Base-by-base conservation (phyloP, 2,888 invertebrate genomes). In the Andricus curvator region DNA sequence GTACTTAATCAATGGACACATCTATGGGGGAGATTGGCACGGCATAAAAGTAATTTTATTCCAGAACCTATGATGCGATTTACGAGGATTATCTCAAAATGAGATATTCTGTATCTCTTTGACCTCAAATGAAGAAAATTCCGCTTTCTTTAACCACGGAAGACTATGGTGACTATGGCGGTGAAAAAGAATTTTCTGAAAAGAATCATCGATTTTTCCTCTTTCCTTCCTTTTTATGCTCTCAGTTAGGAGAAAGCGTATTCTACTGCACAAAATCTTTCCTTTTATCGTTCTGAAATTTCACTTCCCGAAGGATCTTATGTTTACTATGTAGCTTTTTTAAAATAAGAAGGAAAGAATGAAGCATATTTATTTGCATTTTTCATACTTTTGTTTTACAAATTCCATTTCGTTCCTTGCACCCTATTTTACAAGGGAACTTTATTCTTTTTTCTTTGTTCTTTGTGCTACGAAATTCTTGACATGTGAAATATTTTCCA, bases 131-230 rank as follows among this genome's bases (percentile, higher is more conserved):
- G 29, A 13, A 51, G 51, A 48, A 29, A 62, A 33, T 25, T 51
- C 9, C 11, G n/a, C 13, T 25, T 33, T 11, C 33, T 56, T 51
- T 4, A 33, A n/a, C 56, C 9, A 29, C 6, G 1, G 25, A 56
- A 51, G 51, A 3, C n/a, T 33, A n/a, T 33, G 48, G 44, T 20
- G 11, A 29, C 20, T 37, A 37, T 37, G 6, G 4, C 20, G 20
- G 33, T n/a, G 70, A 56, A 51, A 33, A 33, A n/a, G 33, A 33
- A 74, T 51, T 74, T 74, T 56, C 51, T 56, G 20, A 33, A 56
- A 56, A 74, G 70, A 56, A 74, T 74, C 33, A 56, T 74, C 51
- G 70, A 74, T 51, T 74, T 74, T 56, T 13, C 20, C 51, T 48
- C 51, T 51, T 48, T 29, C 25, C 51, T 44, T 2, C 13, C 17